Evolutionary conservation across 2,797 vertebrate genomes (phyloP).

Genomic region (Sebastolobus altivelis): DNA sequence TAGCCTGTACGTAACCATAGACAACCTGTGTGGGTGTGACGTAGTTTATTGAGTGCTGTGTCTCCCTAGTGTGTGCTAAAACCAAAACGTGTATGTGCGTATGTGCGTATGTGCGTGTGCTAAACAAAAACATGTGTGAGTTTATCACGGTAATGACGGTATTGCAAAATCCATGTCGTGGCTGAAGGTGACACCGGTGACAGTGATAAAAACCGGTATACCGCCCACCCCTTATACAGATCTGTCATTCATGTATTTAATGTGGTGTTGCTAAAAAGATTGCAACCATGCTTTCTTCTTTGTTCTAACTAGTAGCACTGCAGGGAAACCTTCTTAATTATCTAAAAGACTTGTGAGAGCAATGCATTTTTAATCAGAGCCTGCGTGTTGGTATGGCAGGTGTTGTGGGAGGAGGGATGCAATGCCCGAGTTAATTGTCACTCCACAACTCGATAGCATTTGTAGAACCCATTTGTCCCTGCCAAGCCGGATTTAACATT

Average conservation of each 20-base stretch:
- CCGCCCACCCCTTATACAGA: not conserved
- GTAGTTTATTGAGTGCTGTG: too few species aligned
- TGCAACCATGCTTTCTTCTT: conserved; percentile 6
- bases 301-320: conserved; percentile 31
- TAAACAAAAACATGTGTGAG: too few species aligned
- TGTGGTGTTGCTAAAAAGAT: conserved; percentile 22
- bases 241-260: not conserved
- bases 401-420: conserved; percentile 54
- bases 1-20: too few species aligned
- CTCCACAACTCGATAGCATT: conserved; percentile 43
- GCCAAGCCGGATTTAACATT: conserved; percentile 34
- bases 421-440: conserved; percentile 54
- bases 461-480: conserved; percentile 41
- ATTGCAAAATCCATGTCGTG: too few species aligned
- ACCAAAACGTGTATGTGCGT: too few species aligned
- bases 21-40: too few species aligned
- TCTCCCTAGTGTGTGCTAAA: too few species aligned
- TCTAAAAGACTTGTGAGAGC: conserved; percentile 53
- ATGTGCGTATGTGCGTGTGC: too few species aligned
- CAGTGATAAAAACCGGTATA: too few species aligned
- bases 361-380: conserved; percentile 73
- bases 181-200: too few species aligned
- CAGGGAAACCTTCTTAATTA: conserved; percentile 60
- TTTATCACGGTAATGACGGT: too few species aligned
- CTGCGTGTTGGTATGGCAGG: conserved; percentile 57